Evolutionary conservation across 2,888 invertebrate genomes (phyloP).

Genomic region (Acrobeloides nanus): DNA sequence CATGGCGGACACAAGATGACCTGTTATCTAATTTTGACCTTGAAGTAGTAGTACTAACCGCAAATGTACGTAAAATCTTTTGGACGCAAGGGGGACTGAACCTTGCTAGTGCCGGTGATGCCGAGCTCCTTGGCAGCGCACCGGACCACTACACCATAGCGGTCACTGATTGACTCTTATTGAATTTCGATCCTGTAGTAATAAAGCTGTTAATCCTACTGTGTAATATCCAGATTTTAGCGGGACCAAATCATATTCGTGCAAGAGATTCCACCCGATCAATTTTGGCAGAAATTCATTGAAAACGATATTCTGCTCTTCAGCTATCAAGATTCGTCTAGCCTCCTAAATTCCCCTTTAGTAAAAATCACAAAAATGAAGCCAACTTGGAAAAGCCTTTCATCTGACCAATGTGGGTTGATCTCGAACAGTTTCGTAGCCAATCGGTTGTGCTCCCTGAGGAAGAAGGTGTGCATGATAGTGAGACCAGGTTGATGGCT

Average conservation of each 20-base stretch:
- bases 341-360: conserved; percentile 48
- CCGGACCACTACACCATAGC: no score
- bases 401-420: conserved; percentile 55
- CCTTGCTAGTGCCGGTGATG: no score
- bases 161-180: no score
- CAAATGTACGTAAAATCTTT: no score
- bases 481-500: conserved; percentile 49
- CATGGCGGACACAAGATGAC: no score
- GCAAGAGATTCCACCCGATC: conserved; percentile 74
- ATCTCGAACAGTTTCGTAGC: conserved; percentile 29
- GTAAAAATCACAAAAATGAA: conserved; percentile 1
- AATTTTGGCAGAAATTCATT: conserved; percentile 68
- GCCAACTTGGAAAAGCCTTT: conserved; percentile 50
- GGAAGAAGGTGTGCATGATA: conserved; percentile 46
- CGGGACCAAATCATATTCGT: conserved; percentile 75
- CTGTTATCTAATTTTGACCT: no score
- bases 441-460: conserved; percentile 52
- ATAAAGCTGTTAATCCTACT: conserved; percentile 9
- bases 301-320: conserved; percentile 60
- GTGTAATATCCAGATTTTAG: conserved; percentile 58
- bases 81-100: no score
- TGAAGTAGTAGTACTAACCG: no score
- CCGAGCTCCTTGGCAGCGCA: no score
- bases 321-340: conserved; percentile 55
- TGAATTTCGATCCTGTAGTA: no score